Conservation (phyloP, 2,797 vertebrate genomes). For the Amniataba percoides region DNA sequence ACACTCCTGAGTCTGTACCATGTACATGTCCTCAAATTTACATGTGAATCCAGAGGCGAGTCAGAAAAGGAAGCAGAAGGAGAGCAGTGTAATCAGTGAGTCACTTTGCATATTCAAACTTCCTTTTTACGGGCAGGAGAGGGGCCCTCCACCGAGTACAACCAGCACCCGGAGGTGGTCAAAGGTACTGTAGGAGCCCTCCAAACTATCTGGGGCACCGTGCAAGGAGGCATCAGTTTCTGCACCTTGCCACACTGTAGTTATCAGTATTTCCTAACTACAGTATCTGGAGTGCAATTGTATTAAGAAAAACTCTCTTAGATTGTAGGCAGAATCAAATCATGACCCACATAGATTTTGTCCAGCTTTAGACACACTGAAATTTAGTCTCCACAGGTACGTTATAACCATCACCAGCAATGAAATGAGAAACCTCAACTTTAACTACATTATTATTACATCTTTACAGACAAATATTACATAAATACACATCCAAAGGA, state of each 20-base stretch:
- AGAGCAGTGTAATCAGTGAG: slow-evolving; percentile 58
- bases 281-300: slow-evolving; percentile 50
- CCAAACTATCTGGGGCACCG: slow-evolving; percentile 47
- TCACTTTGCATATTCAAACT: slow-evolving; percentile 80
- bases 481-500: slow-evolving; percentile 30
- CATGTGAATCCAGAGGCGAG: slow-evolving; percentile 73
- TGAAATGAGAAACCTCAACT: neutral
- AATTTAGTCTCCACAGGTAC: neutral
- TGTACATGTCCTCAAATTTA: slow-evolving; percentile 70
- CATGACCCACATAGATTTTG: slow-evolving; percentile 55
- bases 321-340: slow-evolving; percentile 40
- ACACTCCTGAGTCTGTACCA: slow-evolving; percentile 29
- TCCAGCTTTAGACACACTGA: slow-evolving; percentile 27
- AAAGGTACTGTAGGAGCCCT: slow-evolving; percentile 46
- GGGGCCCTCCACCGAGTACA: slow-evolving; percentile 31
- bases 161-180: slow-evolving; percentile 50
- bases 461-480: neutral
- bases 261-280: slow-evolving; percentile 71
- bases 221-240: slow-evolving; percentile 30
- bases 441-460: slow-evolving; percentile 1
- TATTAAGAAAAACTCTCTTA: slow-evolving; percentile 33
- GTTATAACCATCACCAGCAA: neutral
- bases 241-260: slow-evolving; percentile 57
- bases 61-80: slow-evolving; percentile 72
- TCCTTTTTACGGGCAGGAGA: slow-evolving; percentile 71